Base-by-base conservation (phyloP, 2,888 invertebrate species). In the Meloe dianella region DNA sequence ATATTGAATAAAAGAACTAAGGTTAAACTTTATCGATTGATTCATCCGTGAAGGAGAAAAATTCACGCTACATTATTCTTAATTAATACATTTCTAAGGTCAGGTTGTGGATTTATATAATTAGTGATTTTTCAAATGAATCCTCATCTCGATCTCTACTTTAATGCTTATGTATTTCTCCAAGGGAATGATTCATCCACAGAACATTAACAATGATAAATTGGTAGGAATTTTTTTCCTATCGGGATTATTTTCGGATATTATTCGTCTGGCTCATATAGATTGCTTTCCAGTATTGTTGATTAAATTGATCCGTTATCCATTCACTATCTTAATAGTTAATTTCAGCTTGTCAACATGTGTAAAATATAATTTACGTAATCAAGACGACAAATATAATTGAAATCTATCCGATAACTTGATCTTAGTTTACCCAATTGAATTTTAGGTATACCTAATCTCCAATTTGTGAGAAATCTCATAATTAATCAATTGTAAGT, bases 371-470 rank as follows among this genome's bases (percentile, higher is more conserved):
- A 54, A n/a, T 14, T 27, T 5, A 27, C 6, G 7, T 27, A 54
- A 54, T 54, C 27, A 24, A 54, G 54, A 54, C n/a, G 54, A 22
- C 54, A n/a, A 38, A 59, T 59, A 59, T 59, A 59, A 38, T 38
- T 59, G 32, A 32, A 22, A 58, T 2, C n/a, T n/a, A n/a, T n/a
- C 32, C 30, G 30, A 20, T 35, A 32, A 17, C 22, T 35, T 32
- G 14, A 58, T 30, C 30, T 27, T 9, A 32, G 32, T 35, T 2
- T 12, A 2, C 1, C 12, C 1, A 14, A 41, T n/a, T 41, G 7
- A 8, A n/a, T 41, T 10, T 41, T 41, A 41, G 35, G 14, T 4
- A 32, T 38, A 41, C 6, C 8, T 54, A 54, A 54, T 22, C 54
- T 24, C 54, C 54, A 54, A 54, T 54, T 54, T 54, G 54, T 54